phyloP scores from a whole-genome alignment of 2,888 invertebrate species.

The Aleiodes leptofemur region DNA sequence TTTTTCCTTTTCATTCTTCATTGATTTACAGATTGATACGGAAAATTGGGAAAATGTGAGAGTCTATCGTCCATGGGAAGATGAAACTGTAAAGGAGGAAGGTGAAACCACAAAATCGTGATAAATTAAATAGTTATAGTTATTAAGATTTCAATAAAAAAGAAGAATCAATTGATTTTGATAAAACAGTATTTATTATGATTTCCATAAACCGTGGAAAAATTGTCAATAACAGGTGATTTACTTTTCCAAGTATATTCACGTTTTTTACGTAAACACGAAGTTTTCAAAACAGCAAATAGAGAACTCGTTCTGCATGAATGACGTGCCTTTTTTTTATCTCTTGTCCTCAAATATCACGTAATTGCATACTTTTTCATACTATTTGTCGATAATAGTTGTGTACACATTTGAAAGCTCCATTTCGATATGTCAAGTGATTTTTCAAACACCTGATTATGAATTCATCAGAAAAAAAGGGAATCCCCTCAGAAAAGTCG shows the following conservation, averaged over 20 bases:
- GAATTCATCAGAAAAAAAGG: too few species aligned
- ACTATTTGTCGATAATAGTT: too few species aligned
- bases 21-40: constrained; percentile 79
- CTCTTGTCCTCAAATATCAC: not conserved
- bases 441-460: too few species aligned
- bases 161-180: not conserved
- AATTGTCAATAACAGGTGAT: not conserved
- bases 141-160: constrained; percentile 18
- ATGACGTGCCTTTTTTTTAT: too few species aligned
- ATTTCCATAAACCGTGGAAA: constrained; percentile 6
- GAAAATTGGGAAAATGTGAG: constrained; percentile 91
- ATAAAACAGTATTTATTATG: not conserved
- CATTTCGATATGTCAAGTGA: too few species aligned
- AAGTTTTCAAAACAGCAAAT: too few species aligned
- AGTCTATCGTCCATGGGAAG: constrained; percentile 92
- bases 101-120: constrained; percentile 63
- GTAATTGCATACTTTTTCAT: not conserved
- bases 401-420: too few species aligned
- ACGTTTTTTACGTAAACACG: too few species aligned
- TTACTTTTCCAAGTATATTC: too few species aligned
- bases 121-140: not conserved
- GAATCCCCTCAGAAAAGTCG: too few species aligned
- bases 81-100: constrained; percentile 82
- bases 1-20: not conserved
- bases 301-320: too few species aligned